Evolutionary conservation across 2,797 vertebrate genomes (phyloP), one percentile per base, ranked within the genome.

Genomic region (Florisuga fusca): DNA sequence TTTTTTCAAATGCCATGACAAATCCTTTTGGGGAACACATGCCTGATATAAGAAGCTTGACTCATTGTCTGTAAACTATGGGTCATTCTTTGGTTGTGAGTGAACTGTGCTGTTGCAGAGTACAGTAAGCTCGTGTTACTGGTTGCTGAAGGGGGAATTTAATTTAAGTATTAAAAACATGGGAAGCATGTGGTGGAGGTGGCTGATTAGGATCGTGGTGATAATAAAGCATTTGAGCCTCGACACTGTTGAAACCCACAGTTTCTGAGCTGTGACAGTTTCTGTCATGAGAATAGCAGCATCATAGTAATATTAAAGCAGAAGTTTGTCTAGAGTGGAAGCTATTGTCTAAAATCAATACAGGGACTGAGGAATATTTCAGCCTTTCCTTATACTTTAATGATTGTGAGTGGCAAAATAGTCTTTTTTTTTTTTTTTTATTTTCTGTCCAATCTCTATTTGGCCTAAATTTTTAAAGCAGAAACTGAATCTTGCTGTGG

Each of bases 11-110:
- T 62, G 75, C 68, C 84, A n/a, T 53, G 72, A 77, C 14, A 10
- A 89, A 83, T 95, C 84, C 29, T 77, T 77, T 61, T 80, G 92
- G 90, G 88, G 81, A 90, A 3, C 81, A 72, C 61, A n/a, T 61
- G 69, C 48, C 59, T 82, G 59, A 48, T 71, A n/a, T 0, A 18
- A 82, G 88, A 27, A 71, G 55, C 77, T 94, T 87, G 88, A 83
- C 54, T 92, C 86, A 64, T 67, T 91, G 59, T 90, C 83, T 84
- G 38, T 77, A 38, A 84, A 51, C 29, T 82, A 77, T 41, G 53
- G 62, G 36, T 72, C 59, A 36, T 89, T 96, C 80, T 84, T 90
- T 79, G 68, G 87, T 62, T 87, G n/a, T 77, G 85, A 93, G 80
- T 58, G 69, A 69, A 6, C 59, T 63, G 29, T 66, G 15, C 46